Evolutionary conservation across 2,797 vertebrate genomes (phyloP).

Genomic region (Thamnophis elegans): DNA sequence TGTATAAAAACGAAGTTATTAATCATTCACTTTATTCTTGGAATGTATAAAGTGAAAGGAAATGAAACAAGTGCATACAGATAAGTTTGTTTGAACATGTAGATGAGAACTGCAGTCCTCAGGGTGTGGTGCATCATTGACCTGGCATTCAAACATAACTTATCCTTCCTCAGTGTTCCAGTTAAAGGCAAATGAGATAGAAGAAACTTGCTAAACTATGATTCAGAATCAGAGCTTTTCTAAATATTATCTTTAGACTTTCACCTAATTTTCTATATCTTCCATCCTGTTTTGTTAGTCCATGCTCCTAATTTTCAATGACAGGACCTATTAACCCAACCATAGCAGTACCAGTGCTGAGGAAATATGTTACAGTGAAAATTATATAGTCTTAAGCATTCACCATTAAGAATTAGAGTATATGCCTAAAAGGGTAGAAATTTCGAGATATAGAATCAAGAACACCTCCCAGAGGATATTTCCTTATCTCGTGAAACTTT

Average conservation of each 20-base stretch:
- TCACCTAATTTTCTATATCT: constrained; percentile 47
- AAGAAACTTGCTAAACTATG: constrained; percentile 51
- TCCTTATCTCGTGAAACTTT: not conserved
- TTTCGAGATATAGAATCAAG: not conserved
- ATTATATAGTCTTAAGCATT: not conserved
- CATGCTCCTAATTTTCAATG: not conserved
- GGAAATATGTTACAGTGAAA: not conserved
- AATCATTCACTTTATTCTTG: constrained; percentile 60
- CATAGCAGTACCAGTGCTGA: not conserved
- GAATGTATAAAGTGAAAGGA: constrained; percentile 26
- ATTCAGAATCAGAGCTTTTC: constrained; percentile 50
- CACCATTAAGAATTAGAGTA: not conserved
- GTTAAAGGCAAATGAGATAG: constrained; percentile 9
- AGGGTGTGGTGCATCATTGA: constrained; percentile 34
- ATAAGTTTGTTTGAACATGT: constrained; percentile 36
- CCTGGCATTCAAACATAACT: constrained; percentile 47
- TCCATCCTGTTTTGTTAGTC: constrained; percentile 7
- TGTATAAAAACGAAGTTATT: constrained; percentile 8
- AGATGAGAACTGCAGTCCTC: constrained; percentile 47
- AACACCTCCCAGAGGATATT: not conserved
- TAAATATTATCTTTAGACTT: constrained; percentile 59
- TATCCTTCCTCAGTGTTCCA: constrained; percentile 46
- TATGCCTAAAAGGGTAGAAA: not conserved
- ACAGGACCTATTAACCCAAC: not conserved
- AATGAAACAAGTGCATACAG: constrained; percentile 25